Evolutionary conservation across 2,888 invertebrate species (phyloP).

Genomic region (Embidobia sp.): DNA sequence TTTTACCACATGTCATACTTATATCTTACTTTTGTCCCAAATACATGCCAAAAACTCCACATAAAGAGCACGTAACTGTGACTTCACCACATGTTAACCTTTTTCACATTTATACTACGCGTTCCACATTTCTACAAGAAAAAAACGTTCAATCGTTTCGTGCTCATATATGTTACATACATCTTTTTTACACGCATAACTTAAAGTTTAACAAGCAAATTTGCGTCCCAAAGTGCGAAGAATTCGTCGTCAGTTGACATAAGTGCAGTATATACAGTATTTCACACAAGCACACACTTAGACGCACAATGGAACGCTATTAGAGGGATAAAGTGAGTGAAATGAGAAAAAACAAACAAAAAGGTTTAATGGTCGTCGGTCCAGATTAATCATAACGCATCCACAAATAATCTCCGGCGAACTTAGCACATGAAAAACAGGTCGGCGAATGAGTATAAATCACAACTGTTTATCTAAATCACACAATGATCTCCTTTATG

Average conservation of each 20-base stretch:
- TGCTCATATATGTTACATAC: no score
- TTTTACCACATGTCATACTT: no score
- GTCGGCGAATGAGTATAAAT: conserved; percentile 38
- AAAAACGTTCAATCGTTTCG: not conserved
- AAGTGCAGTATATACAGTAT: conserved; percentile 1
- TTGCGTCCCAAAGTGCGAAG: no score
- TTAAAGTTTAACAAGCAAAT: conserved; percentile 1
- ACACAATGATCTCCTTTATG: conserved; percentile 50
- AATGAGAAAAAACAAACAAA: conserved; percentile 12
- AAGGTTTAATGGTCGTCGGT: conserved; percentile 31
- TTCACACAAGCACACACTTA: conserved; percentile 1
- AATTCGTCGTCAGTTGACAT: conserved; percentile 5
- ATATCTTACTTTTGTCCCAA: no score
- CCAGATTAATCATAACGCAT: conserved; percentile 45
- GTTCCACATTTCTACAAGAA: no score
- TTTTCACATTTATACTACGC: no score
- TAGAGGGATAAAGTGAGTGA: conserved; percentile 37
- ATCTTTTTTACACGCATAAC: conserved; percentile 5
- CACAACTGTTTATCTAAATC: conserved; percentile 57
- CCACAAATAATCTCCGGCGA: conserved; percentile 39
- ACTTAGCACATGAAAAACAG: conserved; percentile 41
- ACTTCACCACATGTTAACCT: no score
- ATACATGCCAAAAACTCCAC: no score
- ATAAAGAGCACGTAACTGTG: no score
- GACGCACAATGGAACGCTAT: conserved; percentile 24